Conservation (phyloP, 2,113 vertebrate species). For the Delphinus delphis region DNA sequence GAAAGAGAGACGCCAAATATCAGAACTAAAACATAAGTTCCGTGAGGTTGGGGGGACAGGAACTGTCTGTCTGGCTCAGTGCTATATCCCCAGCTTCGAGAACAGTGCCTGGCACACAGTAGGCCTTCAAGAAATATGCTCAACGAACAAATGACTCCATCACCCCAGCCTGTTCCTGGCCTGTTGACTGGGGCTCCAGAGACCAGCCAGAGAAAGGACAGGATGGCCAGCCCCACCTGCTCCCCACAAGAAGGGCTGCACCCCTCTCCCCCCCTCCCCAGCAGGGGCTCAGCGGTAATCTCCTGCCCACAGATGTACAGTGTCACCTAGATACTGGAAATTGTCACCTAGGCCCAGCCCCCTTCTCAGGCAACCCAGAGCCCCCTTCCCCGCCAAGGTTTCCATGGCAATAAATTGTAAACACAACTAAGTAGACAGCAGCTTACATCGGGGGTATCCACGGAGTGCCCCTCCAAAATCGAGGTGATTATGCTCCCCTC, state of each 20-base stretch:
- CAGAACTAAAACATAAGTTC: not conserved
- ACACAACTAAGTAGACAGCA: not conserved
- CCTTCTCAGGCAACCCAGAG: not conserved
- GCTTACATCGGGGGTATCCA: not conserved
- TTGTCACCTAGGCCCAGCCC: not conserved
- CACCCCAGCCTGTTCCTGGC: not conserved
- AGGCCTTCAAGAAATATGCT: not conserved
- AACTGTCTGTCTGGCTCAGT: not conserved
- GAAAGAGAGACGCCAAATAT: not conserved
- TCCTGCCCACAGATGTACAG: not conserved
- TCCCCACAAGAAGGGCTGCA: not conserved
- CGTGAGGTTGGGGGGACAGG: rapidly evolving
- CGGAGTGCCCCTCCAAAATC: not conserved
- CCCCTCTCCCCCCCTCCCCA: not conserved
- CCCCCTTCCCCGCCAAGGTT: not conserved
- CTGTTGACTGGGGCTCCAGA: not conserved
- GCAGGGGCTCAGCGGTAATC: not conserved
- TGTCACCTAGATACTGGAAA: not conserved
- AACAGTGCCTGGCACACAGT: not conserved
- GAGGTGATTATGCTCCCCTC: not conserved
- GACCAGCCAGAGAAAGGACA: not conserved
- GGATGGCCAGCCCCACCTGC: not conserved
- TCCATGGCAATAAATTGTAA: not conserved
- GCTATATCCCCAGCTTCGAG: not conserved
- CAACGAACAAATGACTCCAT: not conserved